Evolutionary conservation across 2,797 vertebrate species (phyloP).

Genomic region (Erethizon dorsatum): DNA sequence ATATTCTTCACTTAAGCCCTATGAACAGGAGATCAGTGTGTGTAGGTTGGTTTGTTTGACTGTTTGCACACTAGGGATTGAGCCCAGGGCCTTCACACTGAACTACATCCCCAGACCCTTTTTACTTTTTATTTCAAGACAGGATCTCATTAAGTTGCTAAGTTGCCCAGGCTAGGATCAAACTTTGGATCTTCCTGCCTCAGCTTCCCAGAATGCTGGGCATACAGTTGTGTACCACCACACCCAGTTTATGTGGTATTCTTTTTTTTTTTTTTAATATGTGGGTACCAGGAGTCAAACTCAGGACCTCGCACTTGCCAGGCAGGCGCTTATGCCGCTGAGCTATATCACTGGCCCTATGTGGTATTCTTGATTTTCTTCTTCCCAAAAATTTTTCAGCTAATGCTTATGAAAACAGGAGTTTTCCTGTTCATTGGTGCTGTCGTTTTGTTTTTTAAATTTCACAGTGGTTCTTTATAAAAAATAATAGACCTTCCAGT

Average conservation of each 20-base stretch:
- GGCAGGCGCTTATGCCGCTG: no score
- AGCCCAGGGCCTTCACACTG: neutral
- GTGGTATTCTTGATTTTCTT: neutral
- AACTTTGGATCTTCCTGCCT: neutral
- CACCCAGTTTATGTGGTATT: neutral
- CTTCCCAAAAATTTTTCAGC: neutral
- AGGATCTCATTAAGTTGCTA: neutral
- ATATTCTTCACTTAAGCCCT: neutral
- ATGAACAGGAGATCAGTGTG: neutral
- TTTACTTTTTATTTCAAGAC: neutral
- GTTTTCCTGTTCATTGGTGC: conserved; percentile 18
- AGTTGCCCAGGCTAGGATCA: neutral
- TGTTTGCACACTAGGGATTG: neutral
- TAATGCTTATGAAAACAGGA: neutral
- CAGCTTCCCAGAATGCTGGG: neutral
- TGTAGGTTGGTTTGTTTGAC: neutral
- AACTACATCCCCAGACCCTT: neutral
- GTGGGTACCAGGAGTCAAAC: no score
- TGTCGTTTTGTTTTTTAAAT: neutral
- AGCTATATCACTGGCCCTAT: neutral
- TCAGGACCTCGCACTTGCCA: no score
- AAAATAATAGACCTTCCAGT: neutral
- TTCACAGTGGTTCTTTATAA: conserved; percentile 38
- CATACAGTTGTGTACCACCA: neutral
- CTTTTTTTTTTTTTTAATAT: neutral